Base-by-base conservation (phyloP, 2,113 vertebrate genomes). In the Oreochromis aureus region DNA sequence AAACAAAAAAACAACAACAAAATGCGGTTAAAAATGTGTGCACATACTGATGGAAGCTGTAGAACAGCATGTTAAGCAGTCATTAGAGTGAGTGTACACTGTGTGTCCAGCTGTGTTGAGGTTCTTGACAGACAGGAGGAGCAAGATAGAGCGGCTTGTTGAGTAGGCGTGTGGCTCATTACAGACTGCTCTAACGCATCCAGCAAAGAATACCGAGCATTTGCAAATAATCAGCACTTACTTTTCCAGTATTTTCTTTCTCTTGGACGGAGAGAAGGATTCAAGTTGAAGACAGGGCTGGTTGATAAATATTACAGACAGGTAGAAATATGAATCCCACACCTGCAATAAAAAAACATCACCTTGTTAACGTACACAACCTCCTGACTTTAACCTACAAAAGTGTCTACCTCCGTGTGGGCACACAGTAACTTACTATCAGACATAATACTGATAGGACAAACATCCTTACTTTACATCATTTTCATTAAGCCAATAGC, bases 271-370 rank as follows among this genome's bases (percentile, higher is more conserved):
- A 87, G 98, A 98, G 94, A 99, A 99, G 95, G 98, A 98, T 95
- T 99, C 99, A 85, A 99, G 94, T 84, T 99, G 99, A 36, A 99
- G 97, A 94, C 99, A 99, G 85, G 99, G 95, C 93, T 99, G 99
- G 94, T 99, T 99, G 96, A 99, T 99, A 93, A 99, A 99, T 96
- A 99, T 99, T 82, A 99, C 99, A 54, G 99, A 98, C 78, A 99
- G 97, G 84, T 98, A 99, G 95, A 99, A 99, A 93, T 99, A 99
- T 80, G 98, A 99, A 94, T 99, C 98, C 99, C 99, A 99, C 90
- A 99, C 98, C 99, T 99, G 91, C 1, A 92, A 86, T 86, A 71
- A 7, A 78, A 41, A 55, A 39, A 53, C 6, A 48, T n/a, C 27
- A 73, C 9, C 7, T 36, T 30, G 76, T 86, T 83, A 84, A 39